Base-by-base conservation (phyloP, 2,888 invertebrate genomes). In the Antitype chi region DNA sequence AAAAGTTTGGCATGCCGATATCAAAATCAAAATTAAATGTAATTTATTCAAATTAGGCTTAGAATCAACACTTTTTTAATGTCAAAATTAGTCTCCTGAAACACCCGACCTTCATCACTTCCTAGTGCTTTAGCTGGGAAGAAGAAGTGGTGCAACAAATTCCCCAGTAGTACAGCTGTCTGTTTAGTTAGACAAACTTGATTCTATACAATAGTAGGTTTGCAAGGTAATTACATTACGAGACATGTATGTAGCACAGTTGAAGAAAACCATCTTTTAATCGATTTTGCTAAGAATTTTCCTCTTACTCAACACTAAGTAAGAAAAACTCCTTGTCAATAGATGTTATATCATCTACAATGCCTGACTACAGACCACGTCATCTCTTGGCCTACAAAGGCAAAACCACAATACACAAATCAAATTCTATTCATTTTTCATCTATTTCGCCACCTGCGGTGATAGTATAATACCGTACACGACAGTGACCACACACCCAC, bases 401-500 rank as follows among this genome's bases (percentile, higher is more conserved):
- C 9, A 11, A 25, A 63, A 28, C 23, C 43, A 63, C 38, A 69
- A 23, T 47, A 32, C 17, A 1, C 0, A n/a, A 2, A 52, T 25
- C 3, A 52, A 38, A 52, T 52, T 47, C 23, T 11, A 23, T 43
- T 13, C 4, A 73, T 25, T 49, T 49, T 17, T 38, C 23, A 15
- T 5, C 2, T 23, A 28, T 64, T 59, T 5, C 3, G 5, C 9
- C n/a, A 68, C 52, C 25, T 64, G 69, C 20, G 25, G 38, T 20
- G 43, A 43, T 52, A n/a, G 32, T 60, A 74, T 62, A 25, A 59
- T 23, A 55, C 28, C 47, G 32, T 52, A 74, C 23, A 9, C 59
- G 17, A 49, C 80, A 76, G 59, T 82, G 63, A 38, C 76, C 49
- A 55, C 11, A 74, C 71, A 74, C 60, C 43, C 9, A 69, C 43